phyloP scores from a whole-genome alignment of 1,140 invertebrate species.

The Listronotus oregonensis region DNA sequence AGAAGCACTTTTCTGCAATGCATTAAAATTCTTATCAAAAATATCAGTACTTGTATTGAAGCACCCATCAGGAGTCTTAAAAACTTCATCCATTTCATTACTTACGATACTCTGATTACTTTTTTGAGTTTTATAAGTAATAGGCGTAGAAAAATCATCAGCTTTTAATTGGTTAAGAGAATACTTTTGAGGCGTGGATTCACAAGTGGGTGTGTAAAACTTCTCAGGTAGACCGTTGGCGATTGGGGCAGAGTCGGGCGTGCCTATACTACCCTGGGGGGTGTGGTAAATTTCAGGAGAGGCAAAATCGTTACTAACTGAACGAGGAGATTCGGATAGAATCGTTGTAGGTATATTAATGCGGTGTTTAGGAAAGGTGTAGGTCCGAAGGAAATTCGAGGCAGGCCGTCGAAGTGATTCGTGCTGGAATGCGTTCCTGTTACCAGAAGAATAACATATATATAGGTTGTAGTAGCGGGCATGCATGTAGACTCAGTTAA shows the following conservation, averaged over 20 bases:
- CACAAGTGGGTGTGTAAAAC: slow-evolving; percentile 17
- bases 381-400: slow-evolving; percentile 31
- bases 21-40: slow-evolving; percentile 45
- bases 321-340: slow-evolving; percentile 21
- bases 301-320: slow-evolving; percentile 1
- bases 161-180: not conserved
- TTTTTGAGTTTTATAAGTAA: slow-evolving; percentile 32
- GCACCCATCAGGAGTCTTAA: slow-evolving; percentile 43
- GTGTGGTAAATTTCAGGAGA: slow-evolving; percentile 36
- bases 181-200: slow-evolving; percentile 19
- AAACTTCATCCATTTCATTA: slow-evolving; percentile 40
- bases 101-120: slow-evolving; percentile 40
- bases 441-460: slow-evolving; percentile 27
- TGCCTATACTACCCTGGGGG: slow-evolving; percentile 13
- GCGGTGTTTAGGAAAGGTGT: slow-evolving; percentile 37
- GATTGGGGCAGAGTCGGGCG: slow-evolving; percentile 41
- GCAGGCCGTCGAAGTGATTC: slow-evolving; percentile 31
- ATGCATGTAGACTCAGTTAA: slow-evolving; percentile 32
- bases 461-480: slow-evolving; percentile 9
- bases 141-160: slow-evolving; percentile 31
- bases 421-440: slow-evolving; percentile 36
- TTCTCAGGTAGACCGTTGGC: slow-evolving; percentile 9
- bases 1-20: slow-evolving; percentile 48
- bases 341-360: slow-evolving; percentile 41
- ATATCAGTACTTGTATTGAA: slow-evolving; percentile 34